Conservation (phyloP, 2,113 vertebrate species). For the Hippolais icterina region DNA sequence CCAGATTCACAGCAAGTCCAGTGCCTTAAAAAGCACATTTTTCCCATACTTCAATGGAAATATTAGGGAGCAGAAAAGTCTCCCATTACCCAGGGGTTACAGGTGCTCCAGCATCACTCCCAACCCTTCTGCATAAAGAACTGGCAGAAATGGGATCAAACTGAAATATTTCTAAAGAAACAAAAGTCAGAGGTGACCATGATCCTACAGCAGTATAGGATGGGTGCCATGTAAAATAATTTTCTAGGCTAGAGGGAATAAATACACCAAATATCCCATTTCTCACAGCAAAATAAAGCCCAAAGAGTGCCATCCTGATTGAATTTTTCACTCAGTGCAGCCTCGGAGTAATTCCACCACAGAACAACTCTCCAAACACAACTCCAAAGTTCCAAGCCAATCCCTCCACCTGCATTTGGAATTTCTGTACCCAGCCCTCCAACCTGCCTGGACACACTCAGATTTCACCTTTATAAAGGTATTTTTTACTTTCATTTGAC, state of each 20-base stretch:
- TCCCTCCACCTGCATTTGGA: not conserved
- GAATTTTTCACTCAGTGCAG: not conserved
- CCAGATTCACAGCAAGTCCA: too few relatives aligned
- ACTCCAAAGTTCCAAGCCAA: not conserved
- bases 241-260: not conserved
- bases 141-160: not conserved
- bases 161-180: not conserved
- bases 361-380: not conserved
- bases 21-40: too few relatives aligned
- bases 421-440: not conserved
- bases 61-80: not conserved
- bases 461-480: not conserved
- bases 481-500: not conserved
- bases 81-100: not conserved
- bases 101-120: not conserved
- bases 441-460: fast-evolving
- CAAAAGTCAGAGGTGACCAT: fast-evolving
- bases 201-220: not conserved
- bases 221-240: not conserved
- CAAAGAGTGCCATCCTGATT: fast-evolving
- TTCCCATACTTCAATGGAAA: too few relatives aligned
- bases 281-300: not conserved
- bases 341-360: not conserved
- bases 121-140: not conserved
- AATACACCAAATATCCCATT: not conserved